Base-by-base conservation (phyloP, 2,797 vertebrate genomes). In the Emydoidea blandingii region DNA sequence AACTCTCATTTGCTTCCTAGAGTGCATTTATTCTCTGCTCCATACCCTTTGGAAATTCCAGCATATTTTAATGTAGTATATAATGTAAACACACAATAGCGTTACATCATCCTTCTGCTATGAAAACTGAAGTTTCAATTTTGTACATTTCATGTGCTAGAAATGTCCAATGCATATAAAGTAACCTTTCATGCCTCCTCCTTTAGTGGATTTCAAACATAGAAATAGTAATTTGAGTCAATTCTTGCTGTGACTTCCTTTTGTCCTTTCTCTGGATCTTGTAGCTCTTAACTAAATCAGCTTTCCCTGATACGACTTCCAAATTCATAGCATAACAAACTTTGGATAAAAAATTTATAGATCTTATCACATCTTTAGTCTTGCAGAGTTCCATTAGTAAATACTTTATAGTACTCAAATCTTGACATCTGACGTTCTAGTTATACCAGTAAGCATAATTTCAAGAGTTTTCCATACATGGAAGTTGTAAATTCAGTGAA, bases 81-180 rank as follows among this genome's bases (percentile, higher is more conserved):
- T 88, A 95, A 93, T 84, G 72, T 93, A 78, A 95, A 85, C 50
- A 83, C 84, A 81, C 31, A 83, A 82, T 72, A 86, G 72, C 57
- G 62, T 91, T 57, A 87, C 72, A 90, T 89, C 78, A 81, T 19
- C 10, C 85, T 91, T 86, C 57, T 92, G 25, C 83, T 94, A 83
- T 72, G 80, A 74, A 90, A 95, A 44, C 90, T 72, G 62, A 84
- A 53, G 18, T 95, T 96, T 90, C 87, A 93, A 84, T 96, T 97
- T 94, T 95, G 76, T 85, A n/a, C 86, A 91, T 95, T 98, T 97
- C 94, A 97, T 95, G 92, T 97, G 91, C 85, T 84, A 95, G 4
- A 97, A 94, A 92, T 49, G 86, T 81, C 57, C 83, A 79, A 52
- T 96, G 76, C 34, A 96, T 97, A 97, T 86, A 90, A 89, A 96